phyloP scores from a whole-genome alignment of 1,140 invertebrate genomes.

The Goniozus legneri region DNA sequence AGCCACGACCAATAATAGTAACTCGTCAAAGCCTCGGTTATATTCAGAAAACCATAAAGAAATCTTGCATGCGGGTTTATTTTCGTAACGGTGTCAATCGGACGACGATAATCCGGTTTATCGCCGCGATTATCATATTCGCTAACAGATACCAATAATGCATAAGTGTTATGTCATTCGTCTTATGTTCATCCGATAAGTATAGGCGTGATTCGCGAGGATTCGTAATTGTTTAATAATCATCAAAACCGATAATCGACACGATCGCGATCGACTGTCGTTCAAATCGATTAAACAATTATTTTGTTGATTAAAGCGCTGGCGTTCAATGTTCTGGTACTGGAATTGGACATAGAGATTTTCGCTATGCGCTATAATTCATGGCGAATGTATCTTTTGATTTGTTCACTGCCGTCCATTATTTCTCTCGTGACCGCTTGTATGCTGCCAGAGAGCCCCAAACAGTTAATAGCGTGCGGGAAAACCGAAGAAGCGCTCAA shows the following conservation, averaged over 20 bases:
- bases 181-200: too few species aligned
- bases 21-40: too few species aligned
- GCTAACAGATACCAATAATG: too few species aligned
- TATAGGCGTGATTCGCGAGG: slow-evolving; percentile 2
- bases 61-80: too few species aligned
- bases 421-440: slow-evolving; percentile 37
- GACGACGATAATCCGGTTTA: too few species aligned
- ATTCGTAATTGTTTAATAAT: slow-evolving; percentile 3
- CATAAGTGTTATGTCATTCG: too few species aligned
- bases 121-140: too few species aligned
- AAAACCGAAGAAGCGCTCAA: slow-evolving; percentile 41
- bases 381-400: slow-evolving; percentile 60
- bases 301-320: slow-evolving; percentile 43
- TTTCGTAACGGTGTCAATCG: too few species aligned
- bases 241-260: neutral
- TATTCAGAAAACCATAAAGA: too few species aligned
- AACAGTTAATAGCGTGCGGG: slow-evolving; percentile 53
- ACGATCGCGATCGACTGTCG: neutral
- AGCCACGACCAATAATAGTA: too few species aligned
- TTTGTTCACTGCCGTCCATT: slow-evolving; percentile 40
- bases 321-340: slow-evolving; percentile 55
- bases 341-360: slow-evolving; percentile 33
- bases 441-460: slow-evolving; percentile 54
- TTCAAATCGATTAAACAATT: slow-evolving; percentile 6
- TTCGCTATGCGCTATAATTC: slow-evolving; percentile 46